Percentiles rank a stretch among this genome's conserved stretches.
phyloP scores from a whole-genome alignment of 2,797 vertebrate species.

The Podarcis lilfordi region DNA sequence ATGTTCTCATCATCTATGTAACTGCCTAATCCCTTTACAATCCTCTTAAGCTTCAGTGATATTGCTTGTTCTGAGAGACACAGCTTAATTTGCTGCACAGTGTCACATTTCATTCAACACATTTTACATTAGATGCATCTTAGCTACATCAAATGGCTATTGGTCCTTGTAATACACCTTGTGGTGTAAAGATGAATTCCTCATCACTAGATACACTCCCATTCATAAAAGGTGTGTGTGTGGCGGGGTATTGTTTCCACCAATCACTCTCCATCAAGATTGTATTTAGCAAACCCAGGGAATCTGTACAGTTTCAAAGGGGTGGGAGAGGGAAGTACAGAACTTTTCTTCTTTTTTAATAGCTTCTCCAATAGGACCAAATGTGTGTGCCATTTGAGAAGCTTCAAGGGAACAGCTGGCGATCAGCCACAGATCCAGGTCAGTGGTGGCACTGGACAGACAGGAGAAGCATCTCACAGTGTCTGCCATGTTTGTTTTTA shows the following conservation, averaged over 20 bases:
- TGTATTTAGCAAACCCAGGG: background rate
- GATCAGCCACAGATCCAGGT: background rate
- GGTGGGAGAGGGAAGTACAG: too few relatives aligned
- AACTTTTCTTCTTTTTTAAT: too few relatives aligned
- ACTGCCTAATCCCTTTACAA: constrained; percentile 25
- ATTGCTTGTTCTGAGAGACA: background rate
- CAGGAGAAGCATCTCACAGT: background rate
- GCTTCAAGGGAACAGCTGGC: background rate
- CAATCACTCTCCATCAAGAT: background rate
- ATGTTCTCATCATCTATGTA: constrained; percentile 14
- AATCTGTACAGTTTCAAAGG: background rate
- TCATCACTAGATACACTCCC: background rate
- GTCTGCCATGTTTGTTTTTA: too few relatives aligned
- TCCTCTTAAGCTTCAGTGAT: constrained; percentile 20
- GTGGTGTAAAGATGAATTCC: background rate
- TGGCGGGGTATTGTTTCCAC: background rate
- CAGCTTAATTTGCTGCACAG: background rate
- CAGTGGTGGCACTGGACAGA: background rate
- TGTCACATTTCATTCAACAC: background rate
- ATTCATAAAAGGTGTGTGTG: background rate
- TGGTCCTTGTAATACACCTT: background rate
- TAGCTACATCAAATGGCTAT: background rate
- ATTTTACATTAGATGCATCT: background rate
- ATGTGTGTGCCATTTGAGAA: background rate
- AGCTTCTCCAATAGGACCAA: too few relatives aligned